Evolutionary conservation across 2,113 vertebrate genomes (phyloP).

Genomic region (Sula dactylatra): DNA sequence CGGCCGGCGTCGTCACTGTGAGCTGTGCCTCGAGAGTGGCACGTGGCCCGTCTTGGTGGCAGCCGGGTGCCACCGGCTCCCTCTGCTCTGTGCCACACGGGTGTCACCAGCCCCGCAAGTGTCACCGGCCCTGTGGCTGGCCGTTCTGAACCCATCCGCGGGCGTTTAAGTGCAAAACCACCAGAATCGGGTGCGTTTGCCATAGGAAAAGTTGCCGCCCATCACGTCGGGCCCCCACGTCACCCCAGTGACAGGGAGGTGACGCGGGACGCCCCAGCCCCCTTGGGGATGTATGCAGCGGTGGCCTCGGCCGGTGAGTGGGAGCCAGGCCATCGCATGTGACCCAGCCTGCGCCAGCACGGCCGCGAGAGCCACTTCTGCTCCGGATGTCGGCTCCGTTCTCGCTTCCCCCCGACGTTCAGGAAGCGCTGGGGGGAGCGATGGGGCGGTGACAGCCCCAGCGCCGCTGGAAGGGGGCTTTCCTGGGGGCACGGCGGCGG

Average conservation of each 20-base stretch:
- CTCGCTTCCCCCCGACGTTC: not conserved
- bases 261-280: accelerated
- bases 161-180: not conserved
- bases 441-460: not conserved
- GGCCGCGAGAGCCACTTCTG: not conserved
- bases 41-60: accelerated
- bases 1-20: accelerated
- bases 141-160: accelerated
- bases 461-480: not conserved
- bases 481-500: not conserved
- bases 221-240: not conserved
- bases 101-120: not conserved
- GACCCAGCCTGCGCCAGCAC: not conserved
- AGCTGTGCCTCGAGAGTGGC: not conserved
- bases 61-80: not conserved
- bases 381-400: not conserved
- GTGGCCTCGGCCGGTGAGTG: not conserved
- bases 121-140: accelerated
- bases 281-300: accelerated
- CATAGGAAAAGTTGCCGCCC: accelerated
- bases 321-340: not conserved
- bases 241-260: not conserved
- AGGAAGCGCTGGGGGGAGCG: not conserved
- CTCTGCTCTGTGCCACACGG: not conserved
- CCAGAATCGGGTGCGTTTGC: accelerated